Conservation (phyloP, 2,113 vertebrate genomes). For the Pollachius pollachius region DNA sequence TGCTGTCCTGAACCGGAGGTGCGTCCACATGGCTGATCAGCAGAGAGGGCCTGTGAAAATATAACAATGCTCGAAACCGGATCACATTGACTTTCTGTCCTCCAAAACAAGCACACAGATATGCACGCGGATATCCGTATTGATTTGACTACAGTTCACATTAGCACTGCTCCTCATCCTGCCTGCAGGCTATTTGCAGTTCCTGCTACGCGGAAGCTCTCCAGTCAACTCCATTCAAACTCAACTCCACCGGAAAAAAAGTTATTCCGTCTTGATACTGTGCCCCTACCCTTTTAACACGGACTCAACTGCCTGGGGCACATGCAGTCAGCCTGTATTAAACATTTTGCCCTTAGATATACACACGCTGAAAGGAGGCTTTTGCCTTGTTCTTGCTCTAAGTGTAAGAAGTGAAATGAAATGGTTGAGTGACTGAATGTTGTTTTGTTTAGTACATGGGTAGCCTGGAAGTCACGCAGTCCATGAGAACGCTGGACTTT, state of each 20-base stretch:
- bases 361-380: no score
- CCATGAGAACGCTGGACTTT: conserved; percentile 91
- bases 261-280: no score
- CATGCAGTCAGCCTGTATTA: no score
- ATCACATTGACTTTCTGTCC: conserved; percentile 40
- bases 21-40: conserved; percentile 46
- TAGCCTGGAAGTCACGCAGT: conserved; percentile 88
- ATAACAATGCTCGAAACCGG: conserved; percentile 47
- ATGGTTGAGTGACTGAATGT: background rate
- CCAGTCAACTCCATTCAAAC: no score
- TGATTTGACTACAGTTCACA: conserved; percentile 43
- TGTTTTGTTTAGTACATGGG: conserved; percentile 81
- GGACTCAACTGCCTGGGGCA: no score
- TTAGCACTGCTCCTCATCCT: conserved; percentile 56
- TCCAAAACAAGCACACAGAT: conserved; percentile 29
- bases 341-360: no score
- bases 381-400: no score
- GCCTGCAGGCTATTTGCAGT: conserved; percentile 35
- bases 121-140: conserved; percentile 25
- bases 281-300: no score
- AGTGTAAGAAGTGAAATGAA: no score
- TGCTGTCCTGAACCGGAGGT: conserved; percentile 47
- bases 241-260: no score
- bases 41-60: conserved; percentile 23
- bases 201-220: background rate